Evolutionary conservation across 2,888 invertebrate species (phyloP).

Genomic region (Imbricaverruca yamaguchii): DNA sequence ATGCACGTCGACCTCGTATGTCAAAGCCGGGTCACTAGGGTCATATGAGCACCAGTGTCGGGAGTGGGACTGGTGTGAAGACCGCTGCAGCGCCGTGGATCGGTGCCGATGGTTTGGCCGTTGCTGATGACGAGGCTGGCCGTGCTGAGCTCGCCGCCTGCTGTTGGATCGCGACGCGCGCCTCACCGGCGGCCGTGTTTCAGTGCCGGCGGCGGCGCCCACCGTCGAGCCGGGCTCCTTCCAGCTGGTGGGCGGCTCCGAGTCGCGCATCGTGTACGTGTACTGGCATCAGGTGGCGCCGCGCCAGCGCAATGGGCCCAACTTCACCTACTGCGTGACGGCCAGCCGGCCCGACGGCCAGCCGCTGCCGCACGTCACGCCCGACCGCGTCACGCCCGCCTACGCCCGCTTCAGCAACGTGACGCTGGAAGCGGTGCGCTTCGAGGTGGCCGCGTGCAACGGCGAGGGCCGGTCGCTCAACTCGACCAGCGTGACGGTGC

Average conservation of each 20-base stretch:
- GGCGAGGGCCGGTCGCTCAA: neutral
- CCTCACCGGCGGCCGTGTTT: neutral
- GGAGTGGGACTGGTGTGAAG: too few species aligned
- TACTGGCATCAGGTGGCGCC: neutral
- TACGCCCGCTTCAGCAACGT: neutral
- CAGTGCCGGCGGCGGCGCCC: neutral
- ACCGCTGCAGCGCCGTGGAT: too few species aligned
- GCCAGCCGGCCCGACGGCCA: neutral
- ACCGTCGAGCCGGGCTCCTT: neutral
- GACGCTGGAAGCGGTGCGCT: neutral
- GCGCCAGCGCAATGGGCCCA: neutral
- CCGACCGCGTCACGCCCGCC: neutral
- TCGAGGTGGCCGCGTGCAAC: neutral
- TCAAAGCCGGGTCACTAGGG: too few species aligned
- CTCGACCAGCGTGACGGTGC: neutral
- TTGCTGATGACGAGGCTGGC: too few species aligned
- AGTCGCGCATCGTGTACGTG: slow-evolving; percentile 1
- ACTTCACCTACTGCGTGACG: neutral
- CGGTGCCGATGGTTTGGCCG: too few species aligned
- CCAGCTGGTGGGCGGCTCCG: neutral
- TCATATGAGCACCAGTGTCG: too few species aligned
- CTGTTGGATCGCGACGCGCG: neutral
- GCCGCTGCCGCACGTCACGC: neutral
- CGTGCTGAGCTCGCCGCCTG: too few species aligned
- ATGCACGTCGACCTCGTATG: too few species aligned